Percentiles rank a stretch among this genome's conserved stretches.
Conservation (phyloP, 1,140 invertebrate species). For the Colletes latitarsis region DNA sequence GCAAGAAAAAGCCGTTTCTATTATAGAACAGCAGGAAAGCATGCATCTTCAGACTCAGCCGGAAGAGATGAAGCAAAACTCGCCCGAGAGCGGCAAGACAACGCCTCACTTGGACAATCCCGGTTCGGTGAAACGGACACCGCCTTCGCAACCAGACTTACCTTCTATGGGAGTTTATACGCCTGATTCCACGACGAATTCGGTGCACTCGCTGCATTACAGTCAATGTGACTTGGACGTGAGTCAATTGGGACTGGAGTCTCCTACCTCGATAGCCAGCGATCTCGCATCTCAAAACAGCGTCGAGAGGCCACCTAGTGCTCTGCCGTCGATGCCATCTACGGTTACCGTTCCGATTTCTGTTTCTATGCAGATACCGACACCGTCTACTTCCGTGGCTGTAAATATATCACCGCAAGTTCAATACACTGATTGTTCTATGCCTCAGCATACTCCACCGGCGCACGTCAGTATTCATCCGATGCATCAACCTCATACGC, state of each 20-base stretch:
- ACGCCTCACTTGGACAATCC: slow-evolving; percentile 82
- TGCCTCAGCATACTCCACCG: slow-evolving; percentile 72
- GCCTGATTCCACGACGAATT: slow-evolving; percentile 92
- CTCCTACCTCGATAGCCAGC: slow-evolving; percentile 92
- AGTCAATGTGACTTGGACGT: slow-evolving; percentile 91
- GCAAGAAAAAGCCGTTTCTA: slow-evolving; percentile 69
- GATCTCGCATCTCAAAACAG: slow-evolving; percentile 90
- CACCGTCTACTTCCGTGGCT: slow-evolving; percentile 68
- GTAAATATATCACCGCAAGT: slow-evolving; percentile 74
- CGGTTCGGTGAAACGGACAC: slow-evolving; percentile 81
- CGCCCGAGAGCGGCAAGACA: slow-evolving; percentile 83
- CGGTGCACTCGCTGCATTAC: slow-evolving; percentile 91
- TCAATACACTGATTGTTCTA: slow-evolving; percentile 75
- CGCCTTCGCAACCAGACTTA: slow-evolving; percentile 84
- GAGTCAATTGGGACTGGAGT: slow-evolving; percentile 91
- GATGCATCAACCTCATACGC: slow-evolving; percentile 75
- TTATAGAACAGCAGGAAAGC: slow-evolving; percentile 64
- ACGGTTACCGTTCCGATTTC: slow-evolving; percentile 70
- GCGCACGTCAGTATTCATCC: slow-evolving; percentile 74
- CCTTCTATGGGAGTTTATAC: slow-evolving; percentile 92
- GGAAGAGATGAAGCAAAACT: slow-evolving; percentile 76
- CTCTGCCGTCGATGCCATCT: slow-evolving; percentile 74
- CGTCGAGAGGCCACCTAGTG: slow-evolving; percentile 83
- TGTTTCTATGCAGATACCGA: slow-evolving; percentile 73
- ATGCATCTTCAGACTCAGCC: slow-evolving; percentile 69